Conservation (phyloP, 2,113 vertebrate genomes). For the Cyprinodon tularosa region DNA sequence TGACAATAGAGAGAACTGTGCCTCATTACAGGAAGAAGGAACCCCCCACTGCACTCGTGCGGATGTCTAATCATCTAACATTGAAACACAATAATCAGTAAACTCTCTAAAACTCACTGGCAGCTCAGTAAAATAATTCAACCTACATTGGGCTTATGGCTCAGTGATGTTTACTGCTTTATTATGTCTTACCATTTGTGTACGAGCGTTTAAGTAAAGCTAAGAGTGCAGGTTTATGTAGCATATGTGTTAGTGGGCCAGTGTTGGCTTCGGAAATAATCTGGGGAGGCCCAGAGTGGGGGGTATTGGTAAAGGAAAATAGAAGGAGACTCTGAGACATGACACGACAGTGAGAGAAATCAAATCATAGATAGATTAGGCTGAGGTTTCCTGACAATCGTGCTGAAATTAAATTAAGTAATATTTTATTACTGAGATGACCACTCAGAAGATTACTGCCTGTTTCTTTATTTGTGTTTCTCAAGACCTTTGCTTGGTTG, state of each 20-base stretch:
- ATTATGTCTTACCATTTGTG: background rate
- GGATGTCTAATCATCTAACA: background rate
- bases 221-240: constrained; percentile 19
- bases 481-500: background rate
- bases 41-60: constrained; percentile 10
- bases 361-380: background rate
- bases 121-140: background rate
- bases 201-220: constrained; percentile 3
- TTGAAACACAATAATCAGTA: background rate
- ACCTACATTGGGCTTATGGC: background rate
- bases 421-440: constrained; percentile 31
- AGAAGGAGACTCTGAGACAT: background rate
- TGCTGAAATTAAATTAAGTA: constrained; percentile 1
- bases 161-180: background rate
- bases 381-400: constrained; percentile 4
- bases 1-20: constrained; percentile 45
- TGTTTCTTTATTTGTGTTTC: background rate
- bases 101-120: background rate
- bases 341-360: background rate
- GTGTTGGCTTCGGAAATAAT: constrained; percentile 36
- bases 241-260: constrained; percentile 49
- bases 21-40: constrained; percentile 48
- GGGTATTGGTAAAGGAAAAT: background rate
- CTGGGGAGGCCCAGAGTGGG: background rate
- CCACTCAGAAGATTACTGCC: background rate